Evolutionary conservation across 2,113 vertebrate species (phyloP).

Genomic region (Anthoscopus minutus): DNA sequence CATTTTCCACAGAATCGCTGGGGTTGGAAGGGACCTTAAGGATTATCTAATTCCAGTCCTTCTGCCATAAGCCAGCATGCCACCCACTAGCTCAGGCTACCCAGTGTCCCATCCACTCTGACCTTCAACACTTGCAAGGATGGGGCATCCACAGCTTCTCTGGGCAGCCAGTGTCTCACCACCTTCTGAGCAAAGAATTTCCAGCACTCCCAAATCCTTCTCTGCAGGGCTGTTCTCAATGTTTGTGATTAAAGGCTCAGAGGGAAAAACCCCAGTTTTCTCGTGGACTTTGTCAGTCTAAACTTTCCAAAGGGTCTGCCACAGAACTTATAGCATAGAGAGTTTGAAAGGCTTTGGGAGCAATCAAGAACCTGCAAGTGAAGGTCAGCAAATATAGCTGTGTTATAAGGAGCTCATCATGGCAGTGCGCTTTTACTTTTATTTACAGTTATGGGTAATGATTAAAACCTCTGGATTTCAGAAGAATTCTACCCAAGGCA

Average conservation of each 20-base stretch:
- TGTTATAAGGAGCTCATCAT: not conserved
- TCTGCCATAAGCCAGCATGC: not conserved
- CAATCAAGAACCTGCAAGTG: not conserved
- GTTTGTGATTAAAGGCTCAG: not conserved
- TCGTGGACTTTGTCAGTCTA: not conserved
- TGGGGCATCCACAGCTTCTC: not conserved
- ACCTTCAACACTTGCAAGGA: not conserved
- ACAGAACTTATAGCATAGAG: not conserved
- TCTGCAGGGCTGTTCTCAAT: not conserved
- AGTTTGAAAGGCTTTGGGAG: not conserved
- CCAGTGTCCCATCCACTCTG: not conserved
- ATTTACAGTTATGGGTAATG: not conserved
- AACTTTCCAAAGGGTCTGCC: not conserved
- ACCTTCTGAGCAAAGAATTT: not conserved
- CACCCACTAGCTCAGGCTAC: not conserved
- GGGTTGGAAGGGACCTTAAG: not conserved
- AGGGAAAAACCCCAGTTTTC: not conserved
- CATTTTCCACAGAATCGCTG: not conserved
- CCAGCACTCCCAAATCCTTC: not conserved
- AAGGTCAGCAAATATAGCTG: not conserved
- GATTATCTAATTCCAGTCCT: not conserved
- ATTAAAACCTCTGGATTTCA: not conserved
- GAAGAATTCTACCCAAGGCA: not conserved
- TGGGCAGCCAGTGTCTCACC: not conserved
- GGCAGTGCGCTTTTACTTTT: not conserved